A percentile compares a stretch with the other conserved stretches of the same genome.
phyloP scores from a whole-genome alignment of 2,113 vertebrate species.

The Nycticryphes semicollaris region DNA sequence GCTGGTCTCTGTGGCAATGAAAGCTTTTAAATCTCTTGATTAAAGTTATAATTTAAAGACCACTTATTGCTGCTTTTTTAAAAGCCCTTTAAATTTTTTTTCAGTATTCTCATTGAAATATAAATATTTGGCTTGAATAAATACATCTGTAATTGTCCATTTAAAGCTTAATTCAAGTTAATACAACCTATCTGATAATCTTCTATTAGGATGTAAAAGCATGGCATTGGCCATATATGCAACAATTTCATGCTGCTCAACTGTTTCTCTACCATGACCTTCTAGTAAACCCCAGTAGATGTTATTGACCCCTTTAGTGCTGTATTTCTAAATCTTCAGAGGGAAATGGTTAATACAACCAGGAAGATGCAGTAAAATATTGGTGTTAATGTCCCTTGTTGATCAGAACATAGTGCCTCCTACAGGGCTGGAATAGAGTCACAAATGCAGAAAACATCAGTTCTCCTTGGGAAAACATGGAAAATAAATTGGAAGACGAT shows the following conservation, averaged over 20 bases:
- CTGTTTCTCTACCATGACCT: background rate
- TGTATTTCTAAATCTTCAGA: background rate
- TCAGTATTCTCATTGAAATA: background rate
- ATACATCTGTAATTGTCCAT: background rate
- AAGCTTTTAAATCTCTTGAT: background rate
- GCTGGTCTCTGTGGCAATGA: too few species aligned
- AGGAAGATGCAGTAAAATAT: rapidly evolving
- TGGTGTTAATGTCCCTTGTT: background rate
- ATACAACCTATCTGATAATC: background rate
- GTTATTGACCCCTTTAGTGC: background rate
- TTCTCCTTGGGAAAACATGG: background rate
- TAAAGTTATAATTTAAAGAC: background rate
- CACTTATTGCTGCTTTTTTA: background rate
- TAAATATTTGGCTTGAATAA: background rate
- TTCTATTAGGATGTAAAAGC: background rate
- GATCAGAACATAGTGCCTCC: background rate
- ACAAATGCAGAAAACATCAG: background rate
- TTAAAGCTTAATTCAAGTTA: background rate
- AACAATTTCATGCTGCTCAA: background rate
- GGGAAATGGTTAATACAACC: background rate
- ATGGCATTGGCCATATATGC: background rate
- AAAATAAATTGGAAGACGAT: background rate
- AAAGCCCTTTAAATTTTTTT: background rate
- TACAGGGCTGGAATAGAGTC: background rate
- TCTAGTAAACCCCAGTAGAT: background rate